phyloP scores from a whole-genome alignment of 2,888 invertebrate genomes.

The Gymnosoma rotundatum region DNA sequence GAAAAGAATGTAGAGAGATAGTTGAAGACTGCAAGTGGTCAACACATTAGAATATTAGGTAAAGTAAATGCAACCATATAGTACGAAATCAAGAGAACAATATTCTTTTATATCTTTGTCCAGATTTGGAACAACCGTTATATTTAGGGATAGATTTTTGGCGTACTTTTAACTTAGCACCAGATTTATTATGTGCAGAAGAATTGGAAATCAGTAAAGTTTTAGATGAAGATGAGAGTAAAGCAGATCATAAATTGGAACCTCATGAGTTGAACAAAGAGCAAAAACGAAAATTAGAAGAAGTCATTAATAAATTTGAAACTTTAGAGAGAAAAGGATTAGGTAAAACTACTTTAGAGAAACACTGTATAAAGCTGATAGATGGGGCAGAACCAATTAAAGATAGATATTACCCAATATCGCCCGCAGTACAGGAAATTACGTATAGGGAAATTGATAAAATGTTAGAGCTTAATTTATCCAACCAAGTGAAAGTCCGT shows the following conservation, averaged over 20 bases:
- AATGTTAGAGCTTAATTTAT: background rate
- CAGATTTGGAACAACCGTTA: background rate
- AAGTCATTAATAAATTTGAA: background rate
- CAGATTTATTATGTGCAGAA: background rate
- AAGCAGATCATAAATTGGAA: background rate
- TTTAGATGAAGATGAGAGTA: background rate
- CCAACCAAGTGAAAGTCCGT: background rate
- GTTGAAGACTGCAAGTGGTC: too few relatives aligned
- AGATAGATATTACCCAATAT: constrained; percentile 7
- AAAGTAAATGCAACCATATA: too few relatives aligned
- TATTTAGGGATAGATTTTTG: background rate
- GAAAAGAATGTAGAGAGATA: too few relatives aligned
- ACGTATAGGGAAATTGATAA: background rate
- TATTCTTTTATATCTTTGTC: too few relatives aligned
- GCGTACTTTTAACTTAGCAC: background rate
- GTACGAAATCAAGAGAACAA: too few relatives aligned
- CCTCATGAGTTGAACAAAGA: background rate
- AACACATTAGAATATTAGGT: too few relatives aligned
- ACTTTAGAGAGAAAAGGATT: background rate
- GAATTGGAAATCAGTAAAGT: background rate
- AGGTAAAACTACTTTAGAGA: background rate
- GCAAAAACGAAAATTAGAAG: background rate
- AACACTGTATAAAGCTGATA: background rate
- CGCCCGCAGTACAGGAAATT: background rate
- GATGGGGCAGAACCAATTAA: background rate